Evolutionary conservation across 1,140 invertebrate species (phyloP), one percentile per base, ranked within the genome.

Genomic region (Apolygus lucorum): DNA sequence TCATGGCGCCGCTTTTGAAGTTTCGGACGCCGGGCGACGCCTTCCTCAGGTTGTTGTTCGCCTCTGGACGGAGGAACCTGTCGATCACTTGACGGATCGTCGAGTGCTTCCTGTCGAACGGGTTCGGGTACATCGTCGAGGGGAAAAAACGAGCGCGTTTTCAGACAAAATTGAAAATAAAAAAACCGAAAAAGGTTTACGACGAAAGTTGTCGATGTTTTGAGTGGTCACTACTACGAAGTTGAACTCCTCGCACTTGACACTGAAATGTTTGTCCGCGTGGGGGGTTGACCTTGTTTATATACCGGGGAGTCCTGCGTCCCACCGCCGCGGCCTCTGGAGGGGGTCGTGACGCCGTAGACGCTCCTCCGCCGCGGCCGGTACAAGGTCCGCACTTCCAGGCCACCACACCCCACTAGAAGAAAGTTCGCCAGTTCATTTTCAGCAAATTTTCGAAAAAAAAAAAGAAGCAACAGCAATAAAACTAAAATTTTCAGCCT

Each of bases 101-200:
- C 67, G 85, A 87, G 79, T 89, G 87, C 72, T 87, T 88, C 76
- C 87, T 83, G 73, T 87, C 86, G 76, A 88, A 88, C 54, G 87
- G 87, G 77, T 89, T 89, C 2, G 86, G 86, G 76, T 86, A 88
- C 87, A 89, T 89, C 68, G 77, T 82, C 28, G 27, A 22, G 22
- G 22, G 17, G 2, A 25, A n/a, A 25, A 63, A 4, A 42, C 54
- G 54, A 59, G 8, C 22, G 8, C 54, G 8, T 59, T 59, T 59
- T 4, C 34, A 42, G 34, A n/a, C n/a, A n/a, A n/a, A 8, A 21
- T 59, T 17, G 54, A 13, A 59, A 22, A 11, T 59, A 11, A 59
- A 11, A 8, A 22, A 59, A 42, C 34, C 4, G 22, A 59, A 59
- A 59, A 59, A 8, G 54, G 54, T 59, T 59, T 59, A 59, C 22